phyloP scores from a whole-genome alignment of 1,140 invertebrate species.

The Pantala flavescens region DNA sequence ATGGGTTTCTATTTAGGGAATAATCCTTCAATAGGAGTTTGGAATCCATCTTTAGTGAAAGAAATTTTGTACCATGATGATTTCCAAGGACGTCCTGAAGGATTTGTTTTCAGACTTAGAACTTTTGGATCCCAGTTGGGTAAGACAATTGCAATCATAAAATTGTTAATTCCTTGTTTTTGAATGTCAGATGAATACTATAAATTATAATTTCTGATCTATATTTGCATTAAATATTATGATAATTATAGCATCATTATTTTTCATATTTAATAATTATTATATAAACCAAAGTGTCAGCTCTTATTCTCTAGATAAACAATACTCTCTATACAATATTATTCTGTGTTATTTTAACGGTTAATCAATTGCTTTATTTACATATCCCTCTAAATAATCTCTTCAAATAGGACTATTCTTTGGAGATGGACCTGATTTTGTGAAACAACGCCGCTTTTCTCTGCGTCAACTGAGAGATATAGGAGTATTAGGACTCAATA shows the following conservation, averaged over 20 bases:
- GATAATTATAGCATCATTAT: not conserved
- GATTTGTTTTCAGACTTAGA: not conserved
- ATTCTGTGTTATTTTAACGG: not conserved
- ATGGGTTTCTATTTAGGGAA: not conserved
- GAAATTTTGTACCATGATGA: not conserved
- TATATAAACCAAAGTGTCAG: not conserved
- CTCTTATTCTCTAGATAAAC: not conserved
- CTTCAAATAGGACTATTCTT: not conserved
- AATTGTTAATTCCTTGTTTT: no score
- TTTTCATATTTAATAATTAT: not conserved
- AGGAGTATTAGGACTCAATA: not conserved
- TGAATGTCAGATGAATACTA: no score
- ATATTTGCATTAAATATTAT: no score
- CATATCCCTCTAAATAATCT: not conserved
- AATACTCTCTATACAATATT: not conserved
- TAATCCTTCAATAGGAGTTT: not conserved
- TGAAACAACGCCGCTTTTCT: not conserved
- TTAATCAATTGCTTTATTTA: not conserved
- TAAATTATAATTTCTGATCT: no score
- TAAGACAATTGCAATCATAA: not conserved
- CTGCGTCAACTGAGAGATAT: not conserved
- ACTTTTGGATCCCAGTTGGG: not conserved
- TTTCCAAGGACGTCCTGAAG: not conserved
- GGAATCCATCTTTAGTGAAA: not conserved
- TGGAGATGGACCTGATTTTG: not conserved